phyloP scores from a whole-genome alignment of 1,140 invertebrate species.

The Vanessa tameamea region DNA sequence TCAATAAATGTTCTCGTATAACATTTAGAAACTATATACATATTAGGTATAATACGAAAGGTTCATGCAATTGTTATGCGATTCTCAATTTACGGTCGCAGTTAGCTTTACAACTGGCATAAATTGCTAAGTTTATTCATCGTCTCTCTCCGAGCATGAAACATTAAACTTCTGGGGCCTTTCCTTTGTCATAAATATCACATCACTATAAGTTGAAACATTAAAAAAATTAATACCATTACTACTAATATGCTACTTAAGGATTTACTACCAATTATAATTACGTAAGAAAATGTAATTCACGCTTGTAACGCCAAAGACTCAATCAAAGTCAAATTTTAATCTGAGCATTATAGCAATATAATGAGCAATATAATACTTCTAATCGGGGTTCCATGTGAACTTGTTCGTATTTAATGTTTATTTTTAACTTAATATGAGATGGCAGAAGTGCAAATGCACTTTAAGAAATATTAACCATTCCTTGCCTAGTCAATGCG shows the following conservation, averaged over 20 bases:
- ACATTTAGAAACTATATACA: not conserved
- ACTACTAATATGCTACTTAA: conserved; percentile 29
- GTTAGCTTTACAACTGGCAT: conserved; percentile 58
- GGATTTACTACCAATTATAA: not conserved
- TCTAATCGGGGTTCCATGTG: too few relatives aligned
- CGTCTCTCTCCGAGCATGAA: conserved; percentile 59
- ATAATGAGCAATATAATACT: too few relatives aligned
- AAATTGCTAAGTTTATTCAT: conserved; percentile 69
- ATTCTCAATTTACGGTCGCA: conserved; percentile 47
- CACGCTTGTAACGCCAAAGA: too few relatives aligned
- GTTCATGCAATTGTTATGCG: conserved; percentile 42
- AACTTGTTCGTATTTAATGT: too few relatives aligned
- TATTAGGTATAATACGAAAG: conserved; percentile 6
- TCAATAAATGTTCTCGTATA: not conserved
- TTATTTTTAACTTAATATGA: too few relatives aligned
- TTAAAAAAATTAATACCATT: conserved; percentile 64
- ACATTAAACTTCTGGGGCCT: conserved; percentile 60
- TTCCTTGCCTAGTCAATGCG: too few relatives aligned
- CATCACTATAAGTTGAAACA: conserved; percentile 66
- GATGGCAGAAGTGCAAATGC: too few relatives aligned
- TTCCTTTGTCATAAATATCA: conserved; percentile 67
- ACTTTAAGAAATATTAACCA: too few relatives aligned
- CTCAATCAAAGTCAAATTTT: too few relatives aligned
- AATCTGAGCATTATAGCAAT: too few relatives aligned
- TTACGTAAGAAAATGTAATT: not conserved